These are phyloP conservation scores for Macropodus opercularis DNA, from an alignment of 2,797 vertebrate genomes.

Conservation along the genomic window DNA sequence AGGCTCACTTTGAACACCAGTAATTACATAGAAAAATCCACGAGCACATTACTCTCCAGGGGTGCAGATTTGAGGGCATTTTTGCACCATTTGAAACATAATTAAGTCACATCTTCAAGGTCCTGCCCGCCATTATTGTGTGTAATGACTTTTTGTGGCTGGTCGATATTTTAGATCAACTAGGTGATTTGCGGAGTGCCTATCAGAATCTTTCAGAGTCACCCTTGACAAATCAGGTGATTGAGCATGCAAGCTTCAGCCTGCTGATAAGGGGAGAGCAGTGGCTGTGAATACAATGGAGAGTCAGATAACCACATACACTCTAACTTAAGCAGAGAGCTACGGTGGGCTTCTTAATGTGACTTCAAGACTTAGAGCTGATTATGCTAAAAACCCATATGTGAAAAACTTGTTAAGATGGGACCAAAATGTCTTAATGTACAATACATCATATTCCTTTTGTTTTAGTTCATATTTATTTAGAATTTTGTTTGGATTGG, in stretches of 20 bases:
- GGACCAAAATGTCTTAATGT: too few relatives aligned
- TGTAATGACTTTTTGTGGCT: slow-evolving; percentile 85
- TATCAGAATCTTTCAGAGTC: slow-evolving; percentile 84
- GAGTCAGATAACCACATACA: slow-evolving; percentile 67
- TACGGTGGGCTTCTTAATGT: slow-evolving; percentile 43
- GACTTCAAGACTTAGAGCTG: slow-evolving; percentile 31
- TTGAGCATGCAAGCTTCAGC: slow-evolving; percentile 81
- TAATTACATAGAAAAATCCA: slow-evolving; percentile 60
- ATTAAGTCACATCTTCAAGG: slow-evolving; percentile 87
- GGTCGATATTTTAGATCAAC: slow-evolving; percentile 89
- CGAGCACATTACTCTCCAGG: slow-evolving; percentile 56
- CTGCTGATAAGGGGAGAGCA: slow-evolving; percentile 81
- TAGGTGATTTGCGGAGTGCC: slow-evolving; percentile 84
- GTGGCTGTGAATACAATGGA: slow-evolving; percentile 68
- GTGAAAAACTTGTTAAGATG: too few relatives aligned
- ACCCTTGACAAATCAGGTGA: slow-evolving; percentile 84
- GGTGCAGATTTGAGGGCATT: slow-evolving; percentile 71
- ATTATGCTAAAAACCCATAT: slow-evolving; percentile 27
- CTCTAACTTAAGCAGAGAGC: slow-evolving; percentile 36
- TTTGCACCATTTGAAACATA: slow-evolving; percentile 83
- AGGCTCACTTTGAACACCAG: slow-evolving; percentile 52
- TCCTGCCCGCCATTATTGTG: slow-evolving; percentile 83
- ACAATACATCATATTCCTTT: too few relatives aligned
- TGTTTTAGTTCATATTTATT: too few relatives aligned
- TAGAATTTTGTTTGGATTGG: too few relatives aligned